phyloP scores from a whole-genome alignment of 2,113 vertebrate genomes.

The Aspiorhynchus laticeps region DNA sequence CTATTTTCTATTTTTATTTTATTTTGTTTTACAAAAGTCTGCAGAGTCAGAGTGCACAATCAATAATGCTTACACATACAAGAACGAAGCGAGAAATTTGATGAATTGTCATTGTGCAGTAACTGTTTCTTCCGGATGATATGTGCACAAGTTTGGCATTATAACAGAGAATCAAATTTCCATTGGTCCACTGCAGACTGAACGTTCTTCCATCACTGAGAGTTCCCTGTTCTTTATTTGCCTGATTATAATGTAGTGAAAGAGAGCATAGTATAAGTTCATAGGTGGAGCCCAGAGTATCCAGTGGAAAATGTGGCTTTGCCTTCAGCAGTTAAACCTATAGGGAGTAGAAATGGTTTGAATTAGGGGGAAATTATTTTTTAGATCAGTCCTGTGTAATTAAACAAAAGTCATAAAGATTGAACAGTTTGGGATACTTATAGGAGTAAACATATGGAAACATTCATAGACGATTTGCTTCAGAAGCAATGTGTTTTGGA shows the following conservation, averaged over 20 bases:
- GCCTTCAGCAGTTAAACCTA: conserved; percentile 19
- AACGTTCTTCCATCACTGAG: background rate
- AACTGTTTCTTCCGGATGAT: background rate
- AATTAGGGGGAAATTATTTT: conserved; percentile 2
- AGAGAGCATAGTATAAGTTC: conserved; percentile 24
- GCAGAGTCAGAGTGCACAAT: background rate
- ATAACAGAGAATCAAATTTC: background rate
- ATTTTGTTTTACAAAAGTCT: background rate
- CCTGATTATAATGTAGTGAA: conserved; percentile 14
- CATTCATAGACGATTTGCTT: background rate
- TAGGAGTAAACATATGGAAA: background rate
- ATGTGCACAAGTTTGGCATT: background rate
- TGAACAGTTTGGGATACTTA: background rate
- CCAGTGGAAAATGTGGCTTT: conserved; percentile 48
- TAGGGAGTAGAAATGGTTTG: background rate
- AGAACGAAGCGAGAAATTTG: background rate
- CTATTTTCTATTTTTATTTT: background rate
- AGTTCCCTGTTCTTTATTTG: conserved; percentile 19
- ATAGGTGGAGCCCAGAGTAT: background rate
- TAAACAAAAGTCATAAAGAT: background rate
- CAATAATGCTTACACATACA: background rate
- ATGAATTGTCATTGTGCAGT: background rate
- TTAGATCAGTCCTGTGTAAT: background rate
- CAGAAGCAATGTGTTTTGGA: background rate
- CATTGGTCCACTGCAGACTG: background rate